Conservation (phyloP, 2,888 invertebrate species). For the Podotricha telesiphe region DNA sequence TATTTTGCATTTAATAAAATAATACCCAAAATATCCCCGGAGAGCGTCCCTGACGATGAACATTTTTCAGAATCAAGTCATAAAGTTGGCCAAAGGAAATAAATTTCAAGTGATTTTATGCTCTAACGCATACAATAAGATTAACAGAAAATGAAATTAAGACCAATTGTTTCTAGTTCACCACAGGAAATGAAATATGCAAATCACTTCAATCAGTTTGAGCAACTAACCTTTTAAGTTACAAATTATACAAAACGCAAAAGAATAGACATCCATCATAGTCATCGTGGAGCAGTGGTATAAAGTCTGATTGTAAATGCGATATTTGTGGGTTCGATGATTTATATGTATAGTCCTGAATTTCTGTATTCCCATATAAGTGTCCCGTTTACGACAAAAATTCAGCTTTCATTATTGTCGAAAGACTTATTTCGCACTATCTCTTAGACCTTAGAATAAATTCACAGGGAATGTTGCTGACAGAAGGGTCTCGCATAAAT, state of each 20-base stretch:
- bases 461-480: conserved; percentile 17
- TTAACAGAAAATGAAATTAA: conserved; percentile 11
- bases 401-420: conserved; percentile 4
- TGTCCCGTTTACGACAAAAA: not conserved
- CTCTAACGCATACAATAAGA: conserved; percentile 30
- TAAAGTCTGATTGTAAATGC: no score
- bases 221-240: conserved; percentile 3
- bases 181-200: conserved; percentile 16
- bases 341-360: no score
- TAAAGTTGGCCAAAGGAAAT: conserved; percentile 44
- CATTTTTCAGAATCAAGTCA: conserved; percentile 44
- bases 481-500: conserved; percentile 33
- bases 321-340: no score
- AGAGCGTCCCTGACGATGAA: not conserved
- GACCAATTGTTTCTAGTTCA: not conserved
- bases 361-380: not conserved
- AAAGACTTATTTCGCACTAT: conserved; percentile 23
- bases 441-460: conserved; percentile 31
- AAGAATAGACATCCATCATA: not conserved
- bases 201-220: not conserved
- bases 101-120: conserved; percentile 42
- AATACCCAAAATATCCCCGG: not conserved
- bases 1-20: conserved; percentile 20
- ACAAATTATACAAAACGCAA: not conserved
- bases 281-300: no score